phyloP scores from a whole-genome alignment of 1,140 invertebrate genomes.

The Dendrolimus punctatus region DNA sequence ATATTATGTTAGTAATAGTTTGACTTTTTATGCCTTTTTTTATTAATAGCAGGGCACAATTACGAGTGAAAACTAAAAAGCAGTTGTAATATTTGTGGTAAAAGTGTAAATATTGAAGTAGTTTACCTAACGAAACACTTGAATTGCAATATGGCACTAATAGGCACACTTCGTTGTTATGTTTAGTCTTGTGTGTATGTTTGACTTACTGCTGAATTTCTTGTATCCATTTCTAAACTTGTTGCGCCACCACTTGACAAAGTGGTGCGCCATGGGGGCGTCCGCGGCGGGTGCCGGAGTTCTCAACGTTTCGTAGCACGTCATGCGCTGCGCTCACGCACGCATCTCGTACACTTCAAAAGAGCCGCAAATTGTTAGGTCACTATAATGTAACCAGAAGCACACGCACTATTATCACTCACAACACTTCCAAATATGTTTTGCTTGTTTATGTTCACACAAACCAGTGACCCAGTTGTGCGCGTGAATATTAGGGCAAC shows the following conservation, averaged over 20 bases:
- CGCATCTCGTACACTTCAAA: conserved; percentile 68
- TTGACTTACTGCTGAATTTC: conserved; percentile 77
- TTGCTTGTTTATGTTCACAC: conserved; percentile 30
- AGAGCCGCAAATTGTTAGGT: conserved; percentile 52
- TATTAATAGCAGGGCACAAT: too few species aligned
- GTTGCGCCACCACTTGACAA: conserved; percentile 85
- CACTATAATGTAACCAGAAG: conserved; percentile 33
- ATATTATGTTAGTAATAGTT: too few species aligned
- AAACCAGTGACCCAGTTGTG: conserved; percentile 60
- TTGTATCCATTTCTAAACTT: conserved; percentile 83
- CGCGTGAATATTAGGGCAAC: conserved; percentile 46
- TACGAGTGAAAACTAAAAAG: too few species aligned
- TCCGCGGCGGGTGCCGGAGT: conserved; percentile 66
- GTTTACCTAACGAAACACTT: conserved; percentile 2
- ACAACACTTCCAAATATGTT: conserved; percentile 46
- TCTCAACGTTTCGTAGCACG: conserved; percentile 72
- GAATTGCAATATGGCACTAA: background rate
- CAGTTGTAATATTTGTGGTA: too few species aligned
- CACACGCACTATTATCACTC: conserved; percentile 47
- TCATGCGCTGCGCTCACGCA: conserved; percentile 72
- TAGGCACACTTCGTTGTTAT: too few species aligned
- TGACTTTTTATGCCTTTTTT: too few species aligned
- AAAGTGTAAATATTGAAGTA: background rate
- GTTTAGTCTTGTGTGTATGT: background rate
- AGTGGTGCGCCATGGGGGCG: conserved; percentile 82